Conservation (phyloP, 1,140 invertebrate species). For the Vollenhovia emeryi region DNA sequence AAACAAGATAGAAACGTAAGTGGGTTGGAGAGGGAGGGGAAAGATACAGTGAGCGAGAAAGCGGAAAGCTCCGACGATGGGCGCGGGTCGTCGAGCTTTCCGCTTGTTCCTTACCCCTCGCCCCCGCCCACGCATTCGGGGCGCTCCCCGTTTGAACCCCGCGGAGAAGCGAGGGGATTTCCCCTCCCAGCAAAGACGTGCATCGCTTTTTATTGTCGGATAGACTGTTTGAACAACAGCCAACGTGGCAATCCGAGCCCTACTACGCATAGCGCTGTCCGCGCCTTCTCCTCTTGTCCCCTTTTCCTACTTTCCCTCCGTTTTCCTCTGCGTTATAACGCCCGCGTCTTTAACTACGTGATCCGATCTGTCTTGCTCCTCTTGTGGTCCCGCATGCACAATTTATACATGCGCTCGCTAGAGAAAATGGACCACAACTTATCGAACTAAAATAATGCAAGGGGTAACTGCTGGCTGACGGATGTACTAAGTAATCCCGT, state of each 20-base stretch:
- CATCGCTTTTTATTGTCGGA: slow-evolving; percentile 82
- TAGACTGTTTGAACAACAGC: slow-evolving; percentile 83
- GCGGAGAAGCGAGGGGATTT: slow-evolving; percentile 78
- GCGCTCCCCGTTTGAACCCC: slow-evolving; percentile 77
- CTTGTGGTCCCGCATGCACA: background rate
- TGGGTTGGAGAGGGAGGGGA: slow-evolving; percentile 36
- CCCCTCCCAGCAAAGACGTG: slow-evolving; percentile 74
- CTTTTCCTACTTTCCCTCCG: slow-evolving; percentile 1
- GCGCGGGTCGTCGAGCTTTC: slow-evolving; percentile 68
- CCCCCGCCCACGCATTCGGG: slow-evolving; percentile 39
- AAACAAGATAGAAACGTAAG: slow-evolving; percentile 28
- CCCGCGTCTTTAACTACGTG: slow-evolving; percentile 12
- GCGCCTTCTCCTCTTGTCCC: slow-evolving; percentile 12
- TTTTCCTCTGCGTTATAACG: background rate
- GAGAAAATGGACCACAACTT: slow-evolving; percentile 4
- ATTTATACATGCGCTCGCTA: background rate
- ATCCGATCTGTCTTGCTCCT: slow-evolving; percentile 14
- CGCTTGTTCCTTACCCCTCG: slow-evolving; percentile 47
- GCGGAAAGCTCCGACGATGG: slow-evolving; percentile 67
- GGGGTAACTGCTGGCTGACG: background rate
- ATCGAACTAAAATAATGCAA: slow-evolving; percentile 10
- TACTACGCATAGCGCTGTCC: slow-evolving; percentile 50
- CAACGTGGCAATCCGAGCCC: slow-evolving; percentile 78
- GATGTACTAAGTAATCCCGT: background rate
- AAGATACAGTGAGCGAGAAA: slow-evolving; percentile 59